These are phyloP conservation scores for Xiphophorus couchianus DNA, from an alignment of 2,113 vertebrate genomes.

Conservation along the genomic window DNA sequence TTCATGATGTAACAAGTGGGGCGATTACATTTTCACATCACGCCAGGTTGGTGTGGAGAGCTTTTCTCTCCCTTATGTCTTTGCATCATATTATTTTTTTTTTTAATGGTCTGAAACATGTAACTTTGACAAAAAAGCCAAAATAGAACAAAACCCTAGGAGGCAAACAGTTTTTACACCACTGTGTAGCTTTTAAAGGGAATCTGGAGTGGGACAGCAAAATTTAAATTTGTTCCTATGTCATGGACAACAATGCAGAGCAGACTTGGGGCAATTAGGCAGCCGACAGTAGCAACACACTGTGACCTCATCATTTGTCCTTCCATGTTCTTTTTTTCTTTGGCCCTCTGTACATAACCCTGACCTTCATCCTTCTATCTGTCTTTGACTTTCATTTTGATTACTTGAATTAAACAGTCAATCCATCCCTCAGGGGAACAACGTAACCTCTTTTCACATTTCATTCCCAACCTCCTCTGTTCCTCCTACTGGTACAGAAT, in stretches of 20 bases:
- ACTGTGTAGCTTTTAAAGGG: no score
- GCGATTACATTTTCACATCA: no score
- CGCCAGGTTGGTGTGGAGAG: no score
- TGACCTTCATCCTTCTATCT: slow-evolving; percentile 23
- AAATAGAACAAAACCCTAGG: no score
- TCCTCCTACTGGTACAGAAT: slow-evolving; percentile 26
- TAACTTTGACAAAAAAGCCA: no score
- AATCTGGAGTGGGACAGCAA: neutral
- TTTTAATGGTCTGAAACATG: no score
- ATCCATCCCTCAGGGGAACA: slow-evolving; percentile 32
- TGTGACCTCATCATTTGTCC: slow-evolving; percentile 3
- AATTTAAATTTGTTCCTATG: neutral
- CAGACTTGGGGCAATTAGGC: slow-evolving; percentile 16
- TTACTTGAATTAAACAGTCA: slow-evolving; percentile 55
- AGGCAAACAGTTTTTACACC: no score
- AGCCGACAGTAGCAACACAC: slow-evolving; percentile 11
- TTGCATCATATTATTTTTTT: no score
- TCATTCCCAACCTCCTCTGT: neutral
- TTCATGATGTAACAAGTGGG: no score
- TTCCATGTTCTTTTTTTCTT: neutral
- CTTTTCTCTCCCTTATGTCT: no score
- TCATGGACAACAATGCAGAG: neutral
- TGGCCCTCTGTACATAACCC: slow-evolving; percentile 22
- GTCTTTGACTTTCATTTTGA: slow-evolving; percentile 50
- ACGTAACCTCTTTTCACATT: slow-evolving; percentile 29